phyloP scores from a whole-genome alignment of 1,140 invertebrate genomes.

The Bombus affinis region DNA sequence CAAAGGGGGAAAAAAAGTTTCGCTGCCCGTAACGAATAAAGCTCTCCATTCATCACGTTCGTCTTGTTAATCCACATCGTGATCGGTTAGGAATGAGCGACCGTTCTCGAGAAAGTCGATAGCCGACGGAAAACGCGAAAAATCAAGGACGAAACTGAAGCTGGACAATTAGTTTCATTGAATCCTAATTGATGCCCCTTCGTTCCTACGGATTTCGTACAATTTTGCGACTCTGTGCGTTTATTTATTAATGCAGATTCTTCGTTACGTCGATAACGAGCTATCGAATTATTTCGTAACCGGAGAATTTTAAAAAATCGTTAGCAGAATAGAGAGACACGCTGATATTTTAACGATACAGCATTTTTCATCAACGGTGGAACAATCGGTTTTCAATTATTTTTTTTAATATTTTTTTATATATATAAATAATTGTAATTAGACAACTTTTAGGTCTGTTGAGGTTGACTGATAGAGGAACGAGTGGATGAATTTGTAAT shows the following conservation, averaged over 20 bases:
- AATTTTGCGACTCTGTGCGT: neutral
- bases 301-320: too few species aligned
- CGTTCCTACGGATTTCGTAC: neutral
- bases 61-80: slow-evolving; percentile 56
- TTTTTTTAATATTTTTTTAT: too few species aligned
- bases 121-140: neutral
- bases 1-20: slow-evolving; percentile 14
- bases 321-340: too few species aligned
- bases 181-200: neutral
- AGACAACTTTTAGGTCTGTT: too few species aligned
- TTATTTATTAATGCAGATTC: neutral
- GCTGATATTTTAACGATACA: too few species aligned
- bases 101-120: slow-evolving; percentile 36
- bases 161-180: slow-evolving; percentile 14
- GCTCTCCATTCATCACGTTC: slow-evolving; percentile 55
- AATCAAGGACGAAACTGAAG: slow-evolving; percentile 2
- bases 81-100: slow-evolving; percentile 47
- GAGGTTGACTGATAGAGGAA: too few species aligned
- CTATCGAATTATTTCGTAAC: neutral
- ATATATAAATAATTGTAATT: too few species aligned
- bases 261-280: neutral
- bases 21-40: slow-evolving; percentile 49
- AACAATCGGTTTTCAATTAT: too few species aligned
- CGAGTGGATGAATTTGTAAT: too few species aligned
- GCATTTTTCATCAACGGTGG: too few species aligned